These are phyloP conservation scores for Anguilla anguilla DNA, from an alignment of 2,797 vertebrate genomes.

Conservation along the genomic window DNA sequence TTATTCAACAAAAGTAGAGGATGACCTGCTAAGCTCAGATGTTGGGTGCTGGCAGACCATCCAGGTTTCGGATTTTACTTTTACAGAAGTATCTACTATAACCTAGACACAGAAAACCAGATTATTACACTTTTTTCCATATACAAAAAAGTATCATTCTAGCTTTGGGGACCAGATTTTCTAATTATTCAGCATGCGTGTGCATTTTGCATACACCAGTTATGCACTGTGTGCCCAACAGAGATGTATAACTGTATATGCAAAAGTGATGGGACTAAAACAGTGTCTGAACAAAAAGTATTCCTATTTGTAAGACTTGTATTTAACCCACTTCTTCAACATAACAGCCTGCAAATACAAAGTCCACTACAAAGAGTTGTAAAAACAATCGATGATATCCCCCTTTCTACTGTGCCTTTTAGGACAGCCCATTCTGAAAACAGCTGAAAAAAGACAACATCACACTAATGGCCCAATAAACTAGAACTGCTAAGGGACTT, in stretches of 20 bases:
- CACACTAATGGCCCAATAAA: slow-evolving; percentile 18
- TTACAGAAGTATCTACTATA: neutral
- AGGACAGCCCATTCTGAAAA: neutral
- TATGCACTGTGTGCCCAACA: neutral
- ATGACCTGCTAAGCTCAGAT: neutral
- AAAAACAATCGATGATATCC: neutral
- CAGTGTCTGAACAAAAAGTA: neutral
- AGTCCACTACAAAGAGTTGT: neutral
- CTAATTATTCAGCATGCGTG: neutral
- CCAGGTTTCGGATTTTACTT: neutral
- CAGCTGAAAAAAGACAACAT: neutral
- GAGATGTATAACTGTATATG: neutral
- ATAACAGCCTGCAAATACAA: neutral
- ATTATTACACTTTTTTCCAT: neutral
- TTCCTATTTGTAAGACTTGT: neutral
- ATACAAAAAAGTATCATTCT: neutral
- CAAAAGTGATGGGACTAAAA: neutral
- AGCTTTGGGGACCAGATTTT: neutral
- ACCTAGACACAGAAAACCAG: neutral
- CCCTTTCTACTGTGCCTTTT: neutral
- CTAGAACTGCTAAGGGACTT: neutral
- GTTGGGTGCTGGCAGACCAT: neutral
- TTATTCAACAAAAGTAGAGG: neutral
- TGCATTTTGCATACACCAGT: neutral
- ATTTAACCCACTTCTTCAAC: neutral